Evolutionary conservation across 2,888 invertebrate genomes (phyloP), one percentile per base, ranked within the genome.

Genomic region (Ptychoptera albimana): DNA sequence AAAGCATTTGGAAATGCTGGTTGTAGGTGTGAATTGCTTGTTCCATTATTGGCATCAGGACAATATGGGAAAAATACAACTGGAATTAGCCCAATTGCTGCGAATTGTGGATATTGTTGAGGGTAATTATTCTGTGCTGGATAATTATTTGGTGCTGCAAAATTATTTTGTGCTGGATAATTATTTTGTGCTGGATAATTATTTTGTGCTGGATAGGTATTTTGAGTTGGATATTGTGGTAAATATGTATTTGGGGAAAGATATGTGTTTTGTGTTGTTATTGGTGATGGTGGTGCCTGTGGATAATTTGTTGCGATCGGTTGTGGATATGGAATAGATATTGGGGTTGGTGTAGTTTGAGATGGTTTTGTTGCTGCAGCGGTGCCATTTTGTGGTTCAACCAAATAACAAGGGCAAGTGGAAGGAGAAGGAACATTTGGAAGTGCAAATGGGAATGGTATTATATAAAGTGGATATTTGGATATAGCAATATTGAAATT

Each of bases 31-130:
- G 32, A 4, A 74, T 70, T 15, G 60, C 67, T 56, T 63, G 63
- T 40, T 53, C 52, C n/a, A 49, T 46, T 62, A 65, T 67, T 29
- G 63, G 60, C 42, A 29, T 63, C 61, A 6, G 76, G 76, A 54
- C 78, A 78, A 55, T 73, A 74, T 2, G 82, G 82, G 52, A 79
- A 70, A 54, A 81, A 79, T 13, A 82, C 70, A 3, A 82, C 79
- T 1, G 81, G 81, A 51, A 82, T 71, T 51, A 75, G 80, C 40
- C 79, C 82, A 39, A 82, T 72, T 47, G 57, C 60, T 14, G 63
- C 60, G 49, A 59, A 57, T 44, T 61, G 60, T 41, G 61, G 63
- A 49, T 59, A 58, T 50, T 53, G 60, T 44, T 35, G 46, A 45
- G 55, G 55, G 32, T 11, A 35, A 23, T 23, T 23, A 23, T 23